Conservation (phyloP, 2,797 vertebrate genomes). For the Platyrinchus mystaceus region DNA sequence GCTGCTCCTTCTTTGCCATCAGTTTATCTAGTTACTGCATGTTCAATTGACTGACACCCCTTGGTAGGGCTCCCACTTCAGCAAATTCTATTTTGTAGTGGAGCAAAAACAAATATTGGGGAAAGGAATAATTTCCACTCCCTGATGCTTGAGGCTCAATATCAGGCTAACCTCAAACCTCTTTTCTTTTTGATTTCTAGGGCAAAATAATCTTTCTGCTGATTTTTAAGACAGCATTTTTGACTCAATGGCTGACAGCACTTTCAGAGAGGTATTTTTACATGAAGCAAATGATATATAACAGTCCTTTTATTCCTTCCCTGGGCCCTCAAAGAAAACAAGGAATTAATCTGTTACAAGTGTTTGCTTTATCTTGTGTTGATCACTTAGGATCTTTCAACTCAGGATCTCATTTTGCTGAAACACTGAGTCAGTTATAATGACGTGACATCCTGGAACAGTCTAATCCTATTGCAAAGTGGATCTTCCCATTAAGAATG, state of each 20-base stretch:
- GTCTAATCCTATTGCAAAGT: background rate
- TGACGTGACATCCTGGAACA: background rate
- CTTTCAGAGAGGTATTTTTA: background rate
- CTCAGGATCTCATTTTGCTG: background rate
- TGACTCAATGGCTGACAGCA: background rate
- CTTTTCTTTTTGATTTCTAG: background rate
- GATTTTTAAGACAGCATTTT: background rate
- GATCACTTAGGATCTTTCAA: background rate
- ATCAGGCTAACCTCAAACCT: background rate
- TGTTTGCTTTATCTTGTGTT: background rate
- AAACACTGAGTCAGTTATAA: background rate
- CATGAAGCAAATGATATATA: background rate
- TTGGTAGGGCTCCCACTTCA: background rate
- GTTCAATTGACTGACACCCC: background rate
- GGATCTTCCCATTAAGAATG: constrained; percentile 23
- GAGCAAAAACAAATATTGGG: background rate
- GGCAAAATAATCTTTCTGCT: background rate
- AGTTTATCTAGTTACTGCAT: background rate
- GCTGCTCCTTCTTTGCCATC: background rate
- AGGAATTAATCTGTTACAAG: background rate
- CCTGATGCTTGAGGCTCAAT: background rate
- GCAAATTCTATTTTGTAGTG: background rate
- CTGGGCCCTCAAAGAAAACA: background rate
- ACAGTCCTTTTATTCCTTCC: background rate
- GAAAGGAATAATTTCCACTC: background rate